Base-by-base conservation (phyloP, 2,888 invertebrate species). In the Myopa tessellatipennis region DNA sequence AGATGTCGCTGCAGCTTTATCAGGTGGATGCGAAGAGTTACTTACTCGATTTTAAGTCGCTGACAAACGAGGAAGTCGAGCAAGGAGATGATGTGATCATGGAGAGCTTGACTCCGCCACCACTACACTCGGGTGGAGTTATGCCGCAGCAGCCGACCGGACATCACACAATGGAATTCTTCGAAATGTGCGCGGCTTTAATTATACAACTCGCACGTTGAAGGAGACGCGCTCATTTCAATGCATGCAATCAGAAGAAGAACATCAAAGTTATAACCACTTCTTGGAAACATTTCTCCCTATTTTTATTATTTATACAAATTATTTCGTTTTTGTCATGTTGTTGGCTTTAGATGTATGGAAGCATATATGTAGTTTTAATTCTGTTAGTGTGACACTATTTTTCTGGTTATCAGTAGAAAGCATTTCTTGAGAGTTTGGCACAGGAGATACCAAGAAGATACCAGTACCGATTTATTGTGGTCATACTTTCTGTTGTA, bases 91-190 rank as follows among this genome's bases (percentile, higher is more conserved):
- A 90, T 82, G 88, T 90, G 40, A 88, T 89, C 63, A 85, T 89
- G 86, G 89, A 89, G 80, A 89, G 89, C 79, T 82, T 89, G 38
- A 89, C 89, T 38, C 89, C 89, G 61, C 89, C 90, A 10, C 85
- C 88, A 6, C 76, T 86, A 4, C 86, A 85, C 74, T 82, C 82
- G 26, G 84, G 83, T 3, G 81, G 87, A 5, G 76, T 82, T 10
- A 88, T 89, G 85, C 88, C 89, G 3, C 83, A 87, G 8, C 89
- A 89, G 80, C 88, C 89, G 8, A 91, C 91, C 38, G 96, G 95
- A 0, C 98, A 99, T 87, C 98, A 98, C 89, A 99, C 99, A 2
- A 98, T 99, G 96, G 99, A 99, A 90, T 99, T 99, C 91, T 99
- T 99, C 87, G 99, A 99, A 91, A 99, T 99, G 98, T 99, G 99